Evolutionary conservation across 2,888 invertebrate species (phyloP).

Genomic region (Penaeus monodon): DNA sequence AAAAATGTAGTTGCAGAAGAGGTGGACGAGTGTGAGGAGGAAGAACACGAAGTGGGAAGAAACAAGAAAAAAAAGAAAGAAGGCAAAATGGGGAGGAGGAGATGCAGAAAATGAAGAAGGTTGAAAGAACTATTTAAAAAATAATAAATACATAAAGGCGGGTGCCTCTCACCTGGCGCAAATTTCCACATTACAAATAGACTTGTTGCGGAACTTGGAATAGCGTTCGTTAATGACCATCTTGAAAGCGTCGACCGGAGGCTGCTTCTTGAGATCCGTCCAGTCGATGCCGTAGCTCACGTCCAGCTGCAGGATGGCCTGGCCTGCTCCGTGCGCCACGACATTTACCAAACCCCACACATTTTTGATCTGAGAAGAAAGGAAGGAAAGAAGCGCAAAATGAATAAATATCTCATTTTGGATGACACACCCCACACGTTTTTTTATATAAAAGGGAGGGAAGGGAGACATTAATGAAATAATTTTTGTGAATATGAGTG

Average conservation of each 20-base stretch:
- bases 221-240: slow-evolving; percentile 70
- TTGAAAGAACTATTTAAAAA: neutral
- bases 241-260: slow-evolving; percentile 71
- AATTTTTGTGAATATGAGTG: too few relatives aligned
- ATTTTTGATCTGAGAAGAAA: slow-evolving; percentile 44
- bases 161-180: slow-evolving; percentile 68
- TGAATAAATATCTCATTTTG: too few relatives aligned
- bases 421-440: too few relatives aligned
- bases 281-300: slow-evolving; percentile 71
- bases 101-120: neutral
- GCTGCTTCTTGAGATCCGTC: slow-evolving; percentile 66
- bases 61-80: neutral
- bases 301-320: slow-evolving; percentile 73
- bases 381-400: neutral
- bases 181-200: slow-evolving; percentile 68
- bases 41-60: neutral
- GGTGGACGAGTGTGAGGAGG: neutral
- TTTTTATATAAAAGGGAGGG: neutral
- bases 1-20: neutral
- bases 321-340: slow-evolving; percentile 73
- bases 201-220: slow-evolving; percentile 69
- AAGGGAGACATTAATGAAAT: neutral
- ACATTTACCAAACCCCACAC: slow-evolving; percentile 70
- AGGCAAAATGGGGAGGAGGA: neutral
- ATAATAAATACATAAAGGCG: too few relatives aligned